A percentile compares a stretch with the other conserved stretches of the same genome.
Conservation (phyloP, 2,888 invertebrate genomes). For the Rhodophaea formosa region DNA sequence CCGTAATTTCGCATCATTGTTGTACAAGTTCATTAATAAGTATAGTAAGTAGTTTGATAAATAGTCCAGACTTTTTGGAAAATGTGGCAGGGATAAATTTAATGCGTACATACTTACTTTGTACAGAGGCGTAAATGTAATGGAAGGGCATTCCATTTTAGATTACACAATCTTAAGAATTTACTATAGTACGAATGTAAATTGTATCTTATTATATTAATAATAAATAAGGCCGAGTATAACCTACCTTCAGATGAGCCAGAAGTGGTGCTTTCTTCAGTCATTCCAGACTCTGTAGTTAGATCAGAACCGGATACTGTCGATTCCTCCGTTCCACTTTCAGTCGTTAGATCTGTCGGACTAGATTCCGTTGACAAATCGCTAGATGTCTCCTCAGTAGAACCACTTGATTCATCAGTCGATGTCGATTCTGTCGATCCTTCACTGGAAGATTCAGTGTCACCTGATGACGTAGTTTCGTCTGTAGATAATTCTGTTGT, state of each 20-base stretch:
- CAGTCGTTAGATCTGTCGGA: conserved; percentile 21
- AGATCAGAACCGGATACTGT: conserved; percentile 17
- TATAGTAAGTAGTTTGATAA: no score
- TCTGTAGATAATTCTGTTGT: conserved; percentile 24
- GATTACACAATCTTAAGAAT: no score
- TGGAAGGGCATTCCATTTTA: no score
- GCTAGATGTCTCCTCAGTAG: conserved; percentile 21
- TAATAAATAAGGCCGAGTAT: neutral
- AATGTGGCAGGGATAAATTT: no score
- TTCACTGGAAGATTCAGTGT: conserved; percentile 26
- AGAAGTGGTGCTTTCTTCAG: conserved; percentile 17
- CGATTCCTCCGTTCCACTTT: conserved; percentile 19
- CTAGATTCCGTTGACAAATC: conserved; percentile 18
- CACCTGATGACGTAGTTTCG: conserved; percentile 25
- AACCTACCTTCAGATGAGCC: conserved; percentile 15
- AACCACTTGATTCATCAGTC: conserved; percentile 14
- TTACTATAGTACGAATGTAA: no score
- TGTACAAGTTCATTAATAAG: no score
- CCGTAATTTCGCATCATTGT: no score
- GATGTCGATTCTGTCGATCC: conserved; percentile 25
- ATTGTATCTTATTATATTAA: no score
- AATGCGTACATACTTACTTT: no score
- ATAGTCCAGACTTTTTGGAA: no score
- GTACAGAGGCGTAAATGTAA: no score
- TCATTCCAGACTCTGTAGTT: conserved; percentile 26